Percentiles rank a stretch among this genome's conserved stretches.
These are phyloP conservation scores for Grallaria varia DNA, from an alignment of 2,113 vertebrate genomes.

Conservation along the genomic window DNA sequence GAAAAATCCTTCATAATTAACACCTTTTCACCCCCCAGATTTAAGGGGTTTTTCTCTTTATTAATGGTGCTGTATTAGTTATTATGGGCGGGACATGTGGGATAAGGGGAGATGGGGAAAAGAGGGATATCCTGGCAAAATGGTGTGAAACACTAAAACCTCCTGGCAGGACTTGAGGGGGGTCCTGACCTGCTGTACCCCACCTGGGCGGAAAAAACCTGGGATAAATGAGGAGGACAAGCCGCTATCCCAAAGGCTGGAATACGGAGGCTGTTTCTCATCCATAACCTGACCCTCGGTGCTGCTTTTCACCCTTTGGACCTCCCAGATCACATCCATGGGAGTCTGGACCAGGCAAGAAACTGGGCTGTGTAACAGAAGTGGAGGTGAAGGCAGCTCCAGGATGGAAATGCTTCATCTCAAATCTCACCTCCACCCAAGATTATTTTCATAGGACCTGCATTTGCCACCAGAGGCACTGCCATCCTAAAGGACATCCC, in stretches of 20 bases:
- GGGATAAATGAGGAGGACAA: not conserved
- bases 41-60: not conserved
- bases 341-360: not conserved
- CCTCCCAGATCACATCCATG: fast-evolving
- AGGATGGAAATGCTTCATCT: fast-evolving
- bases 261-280: fast-evolving
- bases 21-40: not conserved
- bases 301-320: no score
- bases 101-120: not conserved
- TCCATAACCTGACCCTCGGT: not conserved
- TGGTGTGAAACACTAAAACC: not conserved
- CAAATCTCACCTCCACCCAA: not conserved
- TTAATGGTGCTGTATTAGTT: conserved; percentile 39
- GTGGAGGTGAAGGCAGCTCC: not conserved
- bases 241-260: not conserved
- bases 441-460: not conserved
- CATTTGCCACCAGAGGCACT: not conserved
- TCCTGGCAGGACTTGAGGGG: not conserved
- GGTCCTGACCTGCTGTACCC: not conserved
- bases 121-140: not conserved
- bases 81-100: not conserved
- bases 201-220: not conserved
- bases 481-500: not conserved
- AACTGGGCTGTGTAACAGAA: not conserved
- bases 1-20: conserved; percentile 53